A percentile compares a stretch with the other conserved stretches of the same genome.
These are phyloP conservation scores for Timema podura DNA, from an alignment of 2,888 invertebrate genomes.

Conservation along the genomic window DNA sequence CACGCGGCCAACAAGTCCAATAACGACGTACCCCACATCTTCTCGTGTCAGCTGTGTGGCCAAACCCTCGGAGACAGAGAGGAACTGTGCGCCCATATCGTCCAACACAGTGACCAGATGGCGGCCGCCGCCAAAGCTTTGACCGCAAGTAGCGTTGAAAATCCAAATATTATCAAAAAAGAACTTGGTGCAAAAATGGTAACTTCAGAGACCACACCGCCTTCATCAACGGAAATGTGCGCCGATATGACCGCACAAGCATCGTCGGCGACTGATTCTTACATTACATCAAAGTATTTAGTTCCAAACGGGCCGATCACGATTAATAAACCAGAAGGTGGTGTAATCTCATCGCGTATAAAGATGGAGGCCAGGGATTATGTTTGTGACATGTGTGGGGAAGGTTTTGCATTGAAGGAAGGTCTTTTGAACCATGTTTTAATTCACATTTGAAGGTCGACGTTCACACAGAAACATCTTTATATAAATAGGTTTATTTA, in stretches of 20 bases:
- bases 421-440: slow-evolving; percentile 73
- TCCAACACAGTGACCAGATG: slow-evolving; percentile 80
- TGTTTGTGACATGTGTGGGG: slow-evolving; percentile 79
- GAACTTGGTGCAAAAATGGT: too few relatives aligned
- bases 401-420: slow-evolving; percentile 67
- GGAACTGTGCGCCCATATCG: slow-evolving; percentile 75
- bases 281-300: too few relatives aligned
- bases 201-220: too few relatives aligned
- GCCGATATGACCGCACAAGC: slow-evolving; percentile 54
- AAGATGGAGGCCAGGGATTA: slow-evolving; percentile 52
- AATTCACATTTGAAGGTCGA: slow-evolving; percentile 59
- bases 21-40: slow-evolving; percentile 46
- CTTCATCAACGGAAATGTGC: too few relatives aligned
- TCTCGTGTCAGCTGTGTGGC: slow-evolving; percentile 69
- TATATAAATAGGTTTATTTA: too few relatives aligned
- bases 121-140: slow-evolving; percentile 76
- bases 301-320: too few relatives aligned
- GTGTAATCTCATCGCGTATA: too few relatives aligned
- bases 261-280: slow-evolving; percentile 60
- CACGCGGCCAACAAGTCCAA: slow-evolving; percentile 72
- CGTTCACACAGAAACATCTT: too few relatives aligned
- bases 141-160: slow-evolving; percentile 35
- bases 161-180: too few relatives aligned
- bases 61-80: slow-evolving; percentile 64
- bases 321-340: too few relatives aligned